Evolutionary conservation across 2,797 vertebrate species (phyloP), one percentile per base, ranked within the genome.

Genomic region (Carduelis carduelis): DNA sequence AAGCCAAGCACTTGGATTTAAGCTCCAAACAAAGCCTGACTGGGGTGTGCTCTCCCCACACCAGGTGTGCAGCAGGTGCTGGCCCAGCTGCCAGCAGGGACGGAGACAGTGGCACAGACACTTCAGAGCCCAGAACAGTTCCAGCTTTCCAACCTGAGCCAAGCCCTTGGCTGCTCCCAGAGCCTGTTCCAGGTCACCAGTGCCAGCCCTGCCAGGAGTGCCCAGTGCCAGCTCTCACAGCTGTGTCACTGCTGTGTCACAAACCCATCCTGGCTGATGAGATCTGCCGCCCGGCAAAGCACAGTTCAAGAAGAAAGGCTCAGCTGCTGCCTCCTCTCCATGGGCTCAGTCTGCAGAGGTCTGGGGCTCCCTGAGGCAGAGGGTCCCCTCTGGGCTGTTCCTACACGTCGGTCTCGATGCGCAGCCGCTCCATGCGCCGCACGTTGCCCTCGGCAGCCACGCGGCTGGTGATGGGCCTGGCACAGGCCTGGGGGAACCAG

Each of bases 351-450:
- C 15, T 8, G n/a, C 76, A 50, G 91, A 30, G 30, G 12, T 26
- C 2, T 23, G 56, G 14, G 23, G 69, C 3, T 8, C 55, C 63
- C 50, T 2, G 65, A 22, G 9, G 2, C 6, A 8, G n/a, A 15
- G 27, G 14, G 0, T 3, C 10, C 1, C 2, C 39, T 3, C 35
- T 0, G 0, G 35, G 57, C n/a, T 0, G 21, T 4, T 49, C 23
- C 98, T 98, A 99, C 34, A 99, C 99, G 0, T 99, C 97, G 0
- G 99, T 99, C 97, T 99, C 99, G 24, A 98, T 97, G 20, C 99
- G 98, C 72, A 99, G 97, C 24, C 99, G 98, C 96, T 98, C 99
- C 99, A 99, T 99, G 1, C 99, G 98, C 32, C 98, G 98, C 21
- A 99, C 97, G 1, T 99, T 99, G 94, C 96, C 96, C 89, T 99